These are phyloP conservation scores for Diplazon laetatorius DNA, from an alignment of 2,888 invertebrate genomes.

Conservation along the genomic window DNA sequence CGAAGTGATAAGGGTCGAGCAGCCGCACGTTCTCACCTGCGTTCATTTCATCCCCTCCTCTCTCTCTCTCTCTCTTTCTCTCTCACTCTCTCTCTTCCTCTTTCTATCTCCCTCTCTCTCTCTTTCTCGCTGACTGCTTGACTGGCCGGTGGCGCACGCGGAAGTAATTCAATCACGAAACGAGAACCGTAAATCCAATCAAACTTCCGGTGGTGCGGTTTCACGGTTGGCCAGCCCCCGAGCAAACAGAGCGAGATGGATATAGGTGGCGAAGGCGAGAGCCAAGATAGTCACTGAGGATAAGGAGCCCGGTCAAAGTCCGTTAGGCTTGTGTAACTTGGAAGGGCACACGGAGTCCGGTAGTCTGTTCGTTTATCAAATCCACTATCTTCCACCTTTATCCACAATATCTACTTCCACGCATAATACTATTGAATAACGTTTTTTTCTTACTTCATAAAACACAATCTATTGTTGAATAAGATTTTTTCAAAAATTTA, in stretches of 20 bases:
- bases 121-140: neutral
- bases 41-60: constrained; percentile 21
- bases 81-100: constrained; percentile 12
- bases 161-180: constrained; percentile 65
- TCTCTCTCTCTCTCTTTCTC: too few relatives aligned
- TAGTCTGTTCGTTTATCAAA: neutral
- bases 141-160: constrained; percentile 37
- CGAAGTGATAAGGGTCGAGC: constrained; percentile 26
- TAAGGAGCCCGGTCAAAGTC: constrained; percentile 54
- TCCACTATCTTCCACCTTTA: neutral
- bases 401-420: too few relatives aligned
- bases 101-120: too few relatives aligned
- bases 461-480: too few relatives aligned
- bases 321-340: constrained; percentile 53
- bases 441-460: too few relatives aligned
- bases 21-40: constrained; percentile 1
- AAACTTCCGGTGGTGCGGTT: constrained; percentile 64
- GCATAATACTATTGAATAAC: too few relatives aligned
- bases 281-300: constrained; percentile 34
- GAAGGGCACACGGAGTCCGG: constrained; percentile 18
- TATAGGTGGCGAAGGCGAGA: constrained; percentile 9
- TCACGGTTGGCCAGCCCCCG: constrained; percentile 56
- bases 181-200: constrained; percentile 64
- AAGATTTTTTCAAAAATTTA: too few relatives aligned
- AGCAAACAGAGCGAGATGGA: constrained; percentile 50